Conservation (phyloP, 2,113 vertebrate genomes). For the Spea bombifrons region DNA sequence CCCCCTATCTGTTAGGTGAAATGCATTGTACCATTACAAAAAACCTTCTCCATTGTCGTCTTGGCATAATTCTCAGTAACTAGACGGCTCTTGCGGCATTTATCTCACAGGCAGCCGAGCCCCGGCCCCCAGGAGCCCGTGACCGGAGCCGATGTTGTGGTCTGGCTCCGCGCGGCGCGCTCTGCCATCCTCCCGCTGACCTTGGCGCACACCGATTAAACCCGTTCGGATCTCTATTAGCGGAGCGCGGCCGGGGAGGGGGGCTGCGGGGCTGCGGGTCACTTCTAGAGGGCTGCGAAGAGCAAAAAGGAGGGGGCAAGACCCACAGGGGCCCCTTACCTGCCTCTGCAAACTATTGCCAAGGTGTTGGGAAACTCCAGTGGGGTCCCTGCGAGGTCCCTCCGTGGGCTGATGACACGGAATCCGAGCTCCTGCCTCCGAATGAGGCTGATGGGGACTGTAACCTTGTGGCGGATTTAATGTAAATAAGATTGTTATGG, state of each 20-base stretch:
- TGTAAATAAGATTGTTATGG: conserved; percentile 99
- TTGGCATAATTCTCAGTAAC: conserved; percentile 85
- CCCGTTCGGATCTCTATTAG: conserved; percentile 38
- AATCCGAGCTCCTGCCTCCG: conserved; percentile 84
- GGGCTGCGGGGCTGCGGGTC: conserved; percentile 39
- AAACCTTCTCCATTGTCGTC: conserved; percentile 84
- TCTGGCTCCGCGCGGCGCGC: conserved; percentile 68
- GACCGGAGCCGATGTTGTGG: too few relatives aligned
- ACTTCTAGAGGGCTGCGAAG: background rate
- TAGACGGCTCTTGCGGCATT: conserved; percentile 92
- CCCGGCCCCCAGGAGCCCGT: background rate
- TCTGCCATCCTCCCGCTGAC: conserved; percentile 76
- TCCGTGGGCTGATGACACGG: conserved; percentile 72
- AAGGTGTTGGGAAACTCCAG: conserved; percentile 81
- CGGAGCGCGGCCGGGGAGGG: conserved; percentile 62
- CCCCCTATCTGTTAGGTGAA: conserved; percentile 93
- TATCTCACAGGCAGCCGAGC: conserved; percentile 61
- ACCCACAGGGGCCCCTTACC: conserved; percentile 80
- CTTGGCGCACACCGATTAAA: conserved; percentile 89
- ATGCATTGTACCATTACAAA: conserved; percentile 90
- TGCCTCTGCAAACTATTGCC: conserved; percentile 79
- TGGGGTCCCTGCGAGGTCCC: conserved; percentile 63
- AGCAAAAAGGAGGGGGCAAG: background rate
- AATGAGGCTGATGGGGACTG: conserved; percentile 98
- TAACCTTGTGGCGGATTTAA: conserved; percentile 99